Evolutionary conservation across 2,888 invertebrate species (phyloP).

Genomic region (Trissolcus japonicus): DNA sequence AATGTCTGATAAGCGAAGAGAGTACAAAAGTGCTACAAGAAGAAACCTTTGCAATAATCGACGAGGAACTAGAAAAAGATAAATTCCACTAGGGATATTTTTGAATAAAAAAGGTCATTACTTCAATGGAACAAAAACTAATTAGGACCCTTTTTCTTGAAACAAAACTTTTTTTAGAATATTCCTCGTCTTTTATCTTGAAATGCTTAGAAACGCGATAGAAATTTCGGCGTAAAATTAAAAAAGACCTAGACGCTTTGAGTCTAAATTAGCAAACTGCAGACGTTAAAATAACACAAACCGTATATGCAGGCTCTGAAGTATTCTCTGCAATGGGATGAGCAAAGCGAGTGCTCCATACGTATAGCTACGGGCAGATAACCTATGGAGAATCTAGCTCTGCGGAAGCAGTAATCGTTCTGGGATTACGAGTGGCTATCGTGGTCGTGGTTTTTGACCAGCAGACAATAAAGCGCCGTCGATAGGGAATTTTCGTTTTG

Average conservation of each 20-base stretch:
- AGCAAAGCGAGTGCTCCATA: slow-evolving; percentile 14
- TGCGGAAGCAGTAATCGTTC: slow-evolving; percentile 50
- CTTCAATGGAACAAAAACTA: no score
- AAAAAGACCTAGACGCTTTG: slow-evolving; percentile 29
- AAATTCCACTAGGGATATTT: no score
- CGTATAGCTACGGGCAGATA: slow-evolving; percentile 35
- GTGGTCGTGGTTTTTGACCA: slow-evolving; percentile 29
- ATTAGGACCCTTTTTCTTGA: no score
- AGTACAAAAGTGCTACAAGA: no score
- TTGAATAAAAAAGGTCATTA: no score
- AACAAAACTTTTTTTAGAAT: no score
- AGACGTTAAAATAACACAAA: slow-evolving; percentile 54
- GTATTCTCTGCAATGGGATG: slow-evolving; percentile 48
- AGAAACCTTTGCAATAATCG: no score
- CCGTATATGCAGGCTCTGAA: slow-evolving; percentile 61
- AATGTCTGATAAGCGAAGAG: no score
- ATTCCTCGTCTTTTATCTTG: no score
- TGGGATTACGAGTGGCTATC: slow-evolving; percentile 37
- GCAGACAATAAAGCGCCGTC: slow-evolving; percentile 28
- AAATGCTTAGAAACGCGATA: neutral
- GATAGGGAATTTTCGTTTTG: slow-evolving; percentile 26
- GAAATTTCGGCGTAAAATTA: slow-evolving; percentile 9
- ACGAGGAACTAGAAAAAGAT: no score
- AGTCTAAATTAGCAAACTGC: slow-evolving; percentile 22
- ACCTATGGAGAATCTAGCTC: slow-evolving; percentile 39